Percentiles rank a stretch among this genome's conserved stretches.
Conservation (phyloP, 1,140 invertebrate genomes). For the Subanguina moxae region DNA sequence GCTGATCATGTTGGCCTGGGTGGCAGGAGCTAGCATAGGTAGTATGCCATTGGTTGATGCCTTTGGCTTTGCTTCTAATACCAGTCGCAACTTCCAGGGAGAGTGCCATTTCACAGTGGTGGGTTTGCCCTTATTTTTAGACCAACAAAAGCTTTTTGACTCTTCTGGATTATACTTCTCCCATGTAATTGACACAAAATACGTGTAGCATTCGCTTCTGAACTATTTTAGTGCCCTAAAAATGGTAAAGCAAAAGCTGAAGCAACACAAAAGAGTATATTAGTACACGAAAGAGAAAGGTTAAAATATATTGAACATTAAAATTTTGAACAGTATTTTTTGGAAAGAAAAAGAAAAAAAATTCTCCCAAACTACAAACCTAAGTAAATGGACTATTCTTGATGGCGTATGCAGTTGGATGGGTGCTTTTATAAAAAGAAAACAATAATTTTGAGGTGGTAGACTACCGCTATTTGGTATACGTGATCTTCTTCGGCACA, state of each 20-base stretch:
- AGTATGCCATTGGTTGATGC: constrained; percentile 42
- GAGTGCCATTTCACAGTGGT: constrained; percentile 47
- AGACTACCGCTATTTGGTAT: constrained; percentile 48
- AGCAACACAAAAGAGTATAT: background rate
- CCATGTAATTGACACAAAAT: too few relatives aligned
- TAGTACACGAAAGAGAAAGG: too few relatives aligned
- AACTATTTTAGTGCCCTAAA: too few relatives aligned
- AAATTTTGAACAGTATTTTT: too few relatives aligned
- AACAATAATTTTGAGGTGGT: constrained; percentile 17
- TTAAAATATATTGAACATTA: too few relatives aligned
- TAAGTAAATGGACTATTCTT: background rate
- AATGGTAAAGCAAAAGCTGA: background rate
- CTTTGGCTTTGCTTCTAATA: constrained; percentile 41
- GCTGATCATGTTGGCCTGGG: constrained; percentile 37
- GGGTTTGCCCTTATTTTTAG: background rate
- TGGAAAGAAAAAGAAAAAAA: too few relatives aligned
- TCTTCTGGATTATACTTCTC: too few relatives aligned
- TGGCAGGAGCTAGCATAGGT: constrained; percentile 34
- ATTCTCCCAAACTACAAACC: too few relatives aligned
- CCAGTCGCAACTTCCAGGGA: constrained; percentile 23
- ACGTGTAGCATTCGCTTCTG: too few relatives aligned
- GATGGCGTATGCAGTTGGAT: background rate
- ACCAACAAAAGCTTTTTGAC: too few relatives aligned
- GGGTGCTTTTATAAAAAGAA: background rate
- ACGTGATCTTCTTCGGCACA: constrained; percentile 44